These are phyloP conservation scores for Gnathonemus echidnorhynchus DNA, from an alignment of 2,113 vertebrate species.

Conservation along the genomic window DNA sequence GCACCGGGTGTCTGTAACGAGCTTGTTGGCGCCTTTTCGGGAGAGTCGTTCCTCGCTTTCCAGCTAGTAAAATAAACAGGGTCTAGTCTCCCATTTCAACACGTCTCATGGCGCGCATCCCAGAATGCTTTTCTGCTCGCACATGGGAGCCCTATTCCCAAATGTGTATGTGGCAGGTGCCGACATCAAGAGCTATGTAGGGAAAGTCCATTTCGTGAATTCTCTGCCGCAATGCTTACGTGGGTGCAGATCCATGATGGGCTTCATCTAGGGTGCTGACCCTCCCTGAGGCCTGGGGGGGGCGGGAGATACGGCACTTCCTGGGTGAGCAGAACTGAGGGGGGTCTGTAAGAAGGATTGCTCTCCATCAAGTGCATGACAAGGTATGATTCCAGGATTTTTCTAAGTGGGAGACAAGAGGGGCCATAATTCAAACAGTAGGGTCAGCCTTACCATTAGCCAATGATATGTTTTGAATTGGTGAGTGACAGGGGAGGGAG, in stretches of 20 bases:
- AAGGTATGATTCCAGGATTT: constrained; percentile 1
- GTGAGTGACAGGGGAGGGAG: background rate
- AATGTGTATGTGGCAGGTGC: background rate
- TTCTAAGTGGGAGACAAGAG: background rate
- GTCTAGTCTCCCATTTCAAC: background rate
- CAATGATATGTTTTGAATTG: background rate
- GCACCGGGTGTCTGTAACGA: background rate
- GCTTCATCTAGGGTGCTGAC: constrained; percentile 30
- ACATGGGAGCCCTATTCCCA: background rate
- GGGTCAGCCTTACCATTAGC: background rate
- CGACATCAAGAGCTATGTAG: background rate
- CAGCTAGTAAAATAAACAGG: background rate
- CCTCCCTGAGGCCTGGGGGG: constrained; percentile 37
- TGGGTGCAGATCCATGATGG: constrained; percentile 26
- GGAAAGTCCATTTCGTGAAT: background rate
- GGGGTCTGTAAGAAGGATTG: background rate
- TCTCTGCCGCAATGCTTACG: background rate
- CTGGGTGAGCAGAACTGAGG: constrained; percentile 10
- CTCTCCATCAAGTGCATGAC: background rate
- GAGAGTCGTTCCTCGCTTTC: background rate
- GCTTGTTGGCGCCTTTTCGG: background rate
- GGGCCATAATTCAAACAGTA: background rate
- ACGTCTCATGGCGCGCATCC: background rate
- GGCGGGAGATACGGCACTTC: constrained; percentile 24
- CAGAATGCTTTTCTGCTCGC: background rate